A percentile compares a stretch with the other conserved stretches of the same genome.
Evolutionary conservation across 2,888 invertebrate species (phyloP).

Genomic region (Tetheella fluctuosa): DNA sequence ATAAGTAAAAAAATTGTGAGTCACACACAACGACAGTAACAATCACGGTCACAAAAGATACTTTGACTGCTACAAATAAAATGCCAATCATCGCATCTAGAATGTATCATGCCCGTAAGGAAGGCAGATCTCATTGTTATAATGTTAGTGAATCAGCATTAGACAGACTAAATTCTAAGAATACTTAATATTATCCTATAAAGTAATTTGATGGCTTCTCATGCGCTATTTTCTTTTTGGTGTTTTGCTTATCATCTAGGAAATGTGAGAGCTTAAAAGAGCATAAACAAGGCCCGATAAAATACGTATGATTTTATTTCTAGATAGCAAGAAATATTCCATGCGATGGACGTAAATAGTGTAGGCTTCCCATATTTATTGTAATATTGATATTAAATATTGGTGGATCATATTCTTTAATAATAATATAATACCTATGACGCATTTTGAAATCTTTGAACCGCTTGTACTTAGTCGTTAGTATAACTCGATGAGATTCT

Average conservation of each 20-base stretch:
- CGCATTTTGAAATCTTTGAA: neutral
- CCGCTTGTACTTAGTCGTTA: neutral
- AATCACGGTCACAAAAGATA: slow-evolving; percentile 53
- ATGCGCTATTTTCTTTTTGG: too few relatives aligned
- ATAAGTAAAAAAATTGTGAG: slow-evolving; percentile 45
- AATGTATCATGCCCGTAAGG: slow-evolving; percentile 35
- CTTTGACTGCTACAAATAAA: slow-evolving; percentile 53
- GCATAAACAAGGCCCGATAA: too few relatives aligned
- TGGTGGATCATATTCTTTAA: too few relatives aligned
- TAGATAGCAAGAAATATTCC: neutral
- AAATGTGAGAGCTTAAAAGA: neutral
- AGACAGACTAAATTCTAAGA: neutral
- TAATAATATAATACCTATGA: neutral
- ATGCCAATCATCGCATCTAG: slow-evolving; percentile 58
- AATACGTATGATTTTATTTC: neutral
- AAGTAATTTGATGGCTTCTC: too few relatives aligned
- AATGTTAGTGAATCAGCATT: slow-evolving; percentile 10
- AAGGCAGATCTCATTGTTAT: slow-evolving; percentile 32
- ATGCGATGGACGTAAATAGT: too few relatives aligned
- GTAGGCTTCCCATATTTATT: too few relatives aligned
- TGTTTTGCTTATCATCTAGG: neutral
- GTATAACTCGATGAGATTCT: neutral
- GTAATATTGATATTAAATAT: too few relatives aligned
- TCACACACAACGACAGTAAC: slow-evolving; percentile 47
- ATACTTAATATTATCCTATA: neutral